Evolutionary conservation across 1,140 invertebrate genomes (phyloP).

Genomic region (Eumeta japonica): DNA sequence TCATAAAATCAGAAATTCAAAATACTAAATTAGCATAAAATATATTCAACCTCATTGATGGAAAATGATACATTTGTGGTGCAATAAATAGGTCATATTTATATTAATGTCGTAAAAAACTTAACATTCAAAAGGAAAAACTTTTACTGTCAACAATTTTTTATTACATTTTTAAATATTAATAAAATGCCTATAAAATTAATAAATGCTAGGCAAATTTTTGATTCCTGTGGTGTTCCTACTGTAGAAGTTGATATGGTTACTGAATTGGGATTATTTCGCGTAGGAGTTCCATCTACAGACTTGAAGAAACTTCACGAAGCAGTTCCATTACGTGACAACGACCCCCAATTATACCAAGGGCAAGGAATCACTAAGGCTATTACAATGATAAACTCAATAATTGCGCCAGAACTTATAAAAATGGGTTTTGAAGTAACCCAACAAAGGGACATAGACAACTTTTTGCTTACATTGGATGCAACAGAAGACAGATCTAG

Average conservation of each 20-base stretch:
- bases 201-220: constrained; percentile 92
- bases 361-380: constrained; percentile 92
- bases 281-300: constrained; percentile 93
- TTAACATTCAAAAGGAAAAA: too few relatives aligned
- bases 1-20: too few relatives aligned
- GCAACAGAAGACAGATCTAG: constrained; percentile 93
- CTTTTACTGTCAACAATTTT: constrained; percentile 6
- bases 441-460: constrained; percentile 87
- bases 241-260: constrained; percentile 93
- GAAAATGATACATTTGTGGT: too few relatives aligned
- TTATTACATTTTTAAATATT: constrained; percentile 3
- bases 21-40: constrained; percentile 4
- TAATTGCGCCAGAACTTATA: constrained; percentile 83
- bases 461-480: constrained; percentile 89
- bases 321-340: constrained; percentile 90
- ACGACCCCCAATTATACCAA: constrained; percentile 79
- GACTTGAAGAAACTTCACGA: constrained; percentile 92
- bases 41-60: too few relatives aligned
- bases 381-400: constrained; percentile 85
- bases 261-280: constrained; percentile 80
- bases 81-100: too few relatives aligned
- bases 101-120: too few relatives aligned
- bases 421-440: constrained; percentile 81
- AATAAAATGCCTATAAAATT: constrained; percentile 71
- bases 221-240: constrained; percentile 94